Base-by-base conservation (phyloP, 2,888 invertebrate species). In the Cetonia aurata region DNA sequence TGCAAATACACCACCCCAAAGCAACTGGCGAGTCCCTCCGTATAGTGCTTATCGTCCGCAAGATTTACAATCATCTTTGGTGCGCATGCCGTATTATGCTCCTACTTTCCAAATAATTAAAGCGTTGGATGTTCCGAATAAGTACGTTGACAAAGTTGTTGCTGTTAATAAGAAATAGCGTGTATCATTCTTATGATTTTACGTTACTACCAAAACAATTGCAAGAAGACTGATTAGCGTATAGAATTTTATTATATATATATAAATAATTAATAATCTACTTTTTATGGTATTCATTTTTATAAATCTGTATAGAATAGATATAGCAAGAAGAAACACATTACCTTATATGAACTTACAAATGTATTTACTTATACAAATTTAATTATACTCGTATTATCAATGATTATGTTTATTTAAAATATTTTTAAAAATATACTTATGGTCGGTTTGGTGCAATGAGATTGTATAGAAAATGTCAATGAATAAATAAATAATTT, bases 21-120 rank as follows among this genome's bases (percentile, higher is more conserved):
- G 79, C 66, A 81, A 81, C 1, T 80, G 79, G 78, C 77, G 80
- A 57, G 77, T 83, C 69, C 81, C 83, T 73, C 80, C 79, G 8
- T 82, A 78, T 60, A 37, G 37, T 8, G 82, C 81, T 9, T 83
- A 84, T 72, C 81, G 82, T 69, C 83, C 82, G 4, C 81, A 80
- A 75, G 73, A 76, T 4, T 70, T 82, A 19, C 82, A 81, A 74
- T 82, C 83, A 2, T 75, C 72, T 57, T 79, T 77, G 55, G 77
- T 82, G 42, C 81, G 81, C 69, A 72, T 81, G 41, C 77, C 80
- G 48, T 82, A 82, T 2, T 84, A 83, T 69, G 74, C 75, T 56
- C 83, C 83, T 3, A 80, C 79, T 15, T 83, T 81, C 74, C 82
- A 82, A 62, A 78, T 81, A 72, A 82, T 84, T 44, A 82, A 80